Evolutionary conservation across 35 echinoderm and acorn worm species (phyloP).

Genomic region (Chiridota heheva): DNA sequence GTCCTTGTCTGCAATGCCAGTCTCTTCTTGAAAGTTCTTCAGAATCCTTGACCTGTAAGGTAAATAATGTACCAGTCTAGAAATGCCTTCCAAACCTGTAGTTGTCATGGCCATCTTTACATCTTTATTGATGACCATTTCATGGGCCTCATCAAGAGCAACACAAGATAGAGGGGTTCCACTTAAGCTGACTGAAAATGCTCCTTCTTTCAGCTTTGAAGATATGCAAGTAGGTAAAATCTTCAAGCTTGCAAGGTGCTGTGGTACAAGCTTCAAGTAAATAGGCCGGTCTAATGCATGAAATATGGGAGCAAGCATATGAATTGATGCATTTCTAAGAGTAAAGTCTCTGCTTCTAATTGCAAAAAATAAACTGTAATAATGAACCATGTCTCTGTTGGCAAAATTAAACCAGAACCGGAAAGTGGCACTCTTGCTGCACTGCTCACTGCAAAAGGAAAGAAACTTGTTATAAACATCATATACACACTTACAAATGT

Average conservation of each 20-base stretch:
- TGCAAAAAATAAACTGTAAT: constrained; percentile 23
- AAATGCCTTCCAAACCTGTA: not conserved
- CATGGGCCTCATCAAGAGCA: constrained; percentile 58
- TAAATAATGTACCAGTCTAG: constrained; percentile 26
- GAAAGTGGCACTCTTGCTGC: too few species aligned
- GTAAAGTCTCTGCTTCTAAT: constrained; percentile 18
- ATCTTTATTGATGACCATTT: constrained; percentile 41
- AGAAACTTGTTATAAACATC: too few species aligned
- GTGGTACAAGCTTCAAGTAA: constrained; percentile 24
- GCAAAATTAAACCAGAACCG: constrained; percentile 5
- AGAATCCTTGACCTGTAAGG: constrained; percentile 33
- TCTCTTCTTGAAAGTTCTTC: too few species aligned
- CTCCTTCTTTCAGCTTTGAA: not conserved
- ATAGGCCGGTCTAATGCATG: constrained; percentile 38
- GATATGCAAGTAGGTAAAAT: not conserved
- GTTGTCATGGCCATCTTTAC: constrained; percentile 16
- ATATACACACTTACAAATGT: too few species aligned
- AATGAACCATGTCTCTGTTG: constrained; percentile 20
- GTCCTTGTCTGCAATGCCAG: too few species aligned
- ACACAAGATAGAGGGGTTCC: not conserved
- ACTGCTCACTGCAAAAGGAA: too few species aligned
- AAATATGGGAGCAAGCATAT: constrained; percentile 17
- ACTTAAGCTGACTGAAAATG: constrained; percentile 35
- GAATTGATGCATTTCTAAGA: constrained; percentile 26
- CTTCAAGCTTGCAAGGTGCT: constrained; percentile 15